Evolutionary conservation across 2,797 vertebrate genomes (phyloP).

Genomic region (Tragopan temminckii): DNA sequence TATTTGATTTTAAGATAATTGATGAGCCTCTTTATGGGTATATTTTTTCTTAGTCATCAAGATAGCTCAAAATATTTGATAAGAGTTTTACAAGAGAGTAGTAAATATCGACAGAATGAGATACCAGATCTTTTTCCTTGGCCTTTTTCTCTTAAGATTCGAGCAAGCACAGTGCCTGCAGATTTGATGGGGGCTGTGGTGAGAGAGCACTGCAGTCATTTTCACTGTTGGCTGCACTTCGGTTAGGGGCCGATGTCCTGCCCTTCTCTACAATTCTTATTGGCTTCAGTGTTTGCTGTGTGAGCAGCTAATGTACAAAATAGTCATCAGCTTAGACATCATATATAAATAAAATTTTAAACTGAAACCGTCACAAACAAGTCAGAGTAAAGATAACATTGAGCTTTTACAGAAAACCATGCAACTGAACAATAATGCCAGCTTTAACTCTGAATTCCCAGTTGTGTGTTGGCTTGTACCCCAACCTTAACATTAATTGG

Average conservation of each 20-base stretch:
- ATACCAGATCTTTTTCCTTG: neutral
- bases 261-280: neutral
- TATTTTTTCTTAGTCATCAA: slow-evolving; percentile 55
- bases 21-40: slow-evolving; percentile 23
- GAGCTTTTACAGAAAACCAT: neutral
- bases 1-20: slow-evolving; percentile 64
- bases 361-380: slow-evolving; percentile 8
- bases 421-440: neutral
- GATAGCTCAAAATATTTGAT: slow-evolving; percentile 56
- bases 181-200: neutral
- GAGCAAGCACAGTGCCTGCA: neutral
- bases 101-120: slow-evolving; percentile 28
- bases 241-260: neutral
- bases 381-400: neutral
- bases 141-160: neutral
- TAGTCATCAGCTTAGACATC: slow-evolving; percentile 15
- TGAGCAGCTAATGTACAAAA: slow-evolving; percentile 44
- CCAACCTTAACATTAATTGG: slow-evolving; percentile 59
- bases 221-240: neutral
- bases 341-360: slow-evolving; percentile 44
- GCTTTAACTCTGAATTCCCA: slow-evolving; percentile 37
- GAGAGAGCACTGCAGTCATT: neutral
- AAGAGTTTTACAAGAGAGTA: slow-evolving; percentile 37
- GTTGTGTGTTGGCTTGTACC: neutral
- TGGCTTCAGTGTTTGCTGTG: slow-evolving; percentile 3